Evolutionary conservation across 2,113 vertebrate genomes (phyloP), one percentile per base, ranked within the genome.

Genomic region (Tamias sibiricus): DNA sequence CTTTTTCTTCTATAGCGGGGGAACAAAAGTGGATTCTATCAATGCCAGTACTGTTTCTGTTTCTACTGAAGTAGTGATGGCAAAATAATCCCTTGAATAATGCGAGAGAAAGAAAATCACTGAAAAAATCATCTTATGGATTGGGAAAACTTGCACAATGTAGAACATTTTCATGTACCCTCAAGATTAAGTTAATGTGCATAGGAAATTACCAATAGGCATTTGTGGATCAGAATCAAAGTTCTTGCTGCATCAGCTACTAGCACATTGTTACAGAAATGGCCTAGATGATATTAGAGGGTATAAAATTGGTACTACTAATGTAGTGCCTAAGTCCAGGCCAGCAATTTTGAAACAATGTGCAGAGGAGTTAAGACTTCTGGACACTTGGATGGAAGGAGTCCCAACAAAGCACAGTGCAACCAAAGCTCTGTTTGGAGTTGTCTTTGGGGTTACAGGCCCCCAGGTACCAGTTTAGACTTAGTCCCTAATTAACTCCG

Each of bases 401-500:
- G 54, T 76, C 35, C 47, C 49, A 49, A 24, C 32, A 68, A 20
- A 40, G 22, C n/a, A 37, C 3, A 0, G 8, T 37, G 35, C 3
- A 42, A 47, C 37, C 59, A 44, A 3, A 4, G 5, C 35, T 49
- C 19, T 79, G 4, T 14, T 59, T 6, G 17, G 32, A 82, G 54
- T 22, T 68, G 8, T 72, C 79, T 94, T 87, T 42, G 42, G 64
- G 13, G 10, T 93, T 87, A 92, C 37, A 74, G 76, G 32, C 22
- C 80, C 16, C 35, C 26, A 32, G 37, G n/a, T 81, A 54, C 35
- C 28, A 74, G 42, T 84, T 93, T 40, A 83, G 26, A 77, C 64
- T 87, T 79, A 94, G 42, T 19, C 54, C 52, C 62, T 93, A 76
- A 97, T 95, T 92, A 97, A 87, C 82, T 91, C 28, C 52, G 77